Base-by-base conservation (phyloP, 2,113 vertebrate species). In the Ameiurus melas region DNA sequence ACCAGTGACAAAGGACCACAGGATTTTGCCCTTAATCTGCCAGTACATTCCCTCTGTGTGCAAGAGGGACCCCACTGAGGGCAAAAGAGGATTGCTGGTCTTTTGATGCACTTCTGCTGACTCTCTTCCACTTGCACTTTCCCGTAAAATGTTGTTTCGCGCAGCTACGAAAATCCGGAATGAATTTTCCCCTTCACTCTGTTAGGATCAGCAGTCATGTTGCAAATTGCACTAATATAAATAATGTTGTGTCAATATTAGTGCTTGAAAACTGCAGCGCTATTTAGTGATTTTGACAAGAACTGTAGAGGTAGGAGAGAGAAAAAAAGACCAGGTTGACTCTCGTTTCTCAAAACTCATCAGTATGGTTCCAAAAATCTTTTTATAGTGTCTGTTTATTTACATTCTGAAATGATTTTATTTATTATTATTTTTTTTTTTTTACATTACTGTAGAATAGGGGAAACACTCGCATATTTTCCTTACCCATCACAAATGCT, bases 11-110 rank as follows among this genome's bases (percentile, higher is more conserved):
- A 89, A 84, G 79, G 58, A 22, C 47, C 71, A 70, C 39, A 89
- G 89, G 89, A 84, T 87, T 90, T 89, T 66, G 70, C 85, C 83
- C 58, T 68, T 91, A 92, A 92, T 92, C 90, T 53, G 83, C 84
- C 73, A 82, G 36, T 60, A 58, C 71, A 84, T 89, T 84, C 82
- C 85, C 71, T 53, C 19, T 70, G 86, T 80, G 80, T 78, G 86
- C 75, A 66, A 77, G 60, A 71, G 71, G 30, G 85, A 87, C 68
- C 84, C 78, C 53, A 68, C 51, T 87, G 71, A 87, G 71, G 81
- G 36, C 55, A 30, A 89, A 83, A 87, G 64, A 83, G 62, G 84
- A 88, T 84, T 82, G 62, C 78, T 89, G 88, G 83, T 88, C 89
- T 90, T 90, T 90, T 91, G 62, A 90, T 91, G 86, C 25, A 9